A percentile compares a stretch with the other conserved stretches of the same genome.
Conservation (phyloP, 37 sponge, comb jelly and placozoan genomes). For the Aplysina aerophoba region DNA sequence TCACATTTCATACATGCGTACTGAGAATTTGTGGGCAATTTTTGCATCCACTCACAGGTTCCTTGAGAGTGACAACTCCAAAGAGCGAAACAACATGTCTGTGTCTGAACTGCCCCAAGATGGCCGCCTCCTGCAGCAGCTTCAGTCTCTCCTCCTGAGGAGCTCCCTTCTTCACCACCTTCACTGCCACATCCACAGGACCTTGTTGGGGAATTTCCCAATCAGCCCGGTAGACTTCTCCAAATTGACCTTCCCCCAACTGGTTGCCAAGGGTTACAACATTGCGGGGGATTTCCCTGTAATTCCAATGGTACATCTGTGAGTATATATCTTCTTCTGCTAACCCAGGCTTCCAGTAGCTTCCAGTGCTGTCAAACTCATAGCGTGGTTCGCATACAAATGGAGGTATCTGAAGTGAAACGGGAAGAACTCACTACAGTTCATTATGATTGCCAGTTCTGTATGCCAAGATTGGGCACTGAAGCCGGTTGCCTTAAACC, state of each 20-base stretch:
- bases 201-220: neutral
- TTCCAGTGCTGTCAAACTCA: too few relatives aligned
- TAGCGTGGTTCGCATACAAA: too few relatives aligned
- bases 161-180: conserved; percentile 1
- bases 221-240: neutral
- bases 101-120: conserved; percentile 28
- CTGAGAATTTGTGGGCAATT: too few relatives aligned
- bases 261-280: neutral
- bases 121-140: conserved; percentile 34
- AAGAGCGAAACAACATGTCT: neutral
- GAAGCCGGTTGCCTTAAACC: too few relatives aligned
- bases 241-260: conserved; percentile 29
- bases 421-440: too few relatives aligned
- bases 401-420: too few relatives aligned
- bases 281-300: conserved; percentile 5
- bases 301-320: neutral
- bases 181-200: neutral
- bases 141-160: conserved; percentile 27
- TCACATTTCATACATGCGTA: too few relatives aligned
- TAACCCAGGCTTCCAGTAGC: conserved; percentile 13
- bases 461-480: too few relatives aligned
- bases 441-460: too few relatives aligned
- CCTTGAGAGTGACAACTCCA: conserved; percentile 12
- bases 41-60: conserved; percentile 18
- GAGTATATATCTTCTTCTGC: conserved; percentile 1